Evolutionary conservation across 2,113 vertebrate species (phyloP), one percentile per base, ranked within the genome.

Genomic region (Neoarius graeffei): DNA sequence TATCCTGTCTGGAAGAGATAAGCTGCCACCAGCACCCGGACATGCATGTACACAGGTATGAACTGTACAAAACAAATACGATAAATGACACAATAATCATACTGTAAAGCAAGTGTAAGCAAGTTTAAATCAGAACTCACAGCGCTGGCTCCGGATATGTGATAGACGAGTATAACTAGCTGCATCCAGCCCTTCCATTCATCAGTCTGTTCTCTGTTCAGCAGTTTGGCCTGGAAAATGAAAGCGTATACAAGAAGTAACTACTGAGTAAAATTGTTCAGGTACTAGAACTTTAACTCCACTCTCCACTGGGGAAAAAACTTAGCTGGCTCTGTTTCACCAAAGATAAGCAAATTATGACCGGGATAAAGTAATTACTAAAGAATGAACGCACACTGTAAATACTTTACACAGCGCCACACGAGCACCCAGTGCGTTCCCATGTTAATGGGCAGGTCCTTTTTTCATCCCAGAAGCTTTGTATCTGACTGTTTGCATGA

Each of bases 121-220:
- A 85, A 30, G 27, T 60, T n/a, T 11, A 48, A 69, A 7, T 17
- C 1, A 3, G 3, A 62, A 97, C 98, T 97, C 95, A 99, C 98
- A 88, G 97, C 97, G 84, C 98, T 99, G 89, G 98, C 98, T 94
- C 98, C 98, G 88, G 98, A 99, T 87, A 99, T 96, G 93, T 99
- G 98, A 92, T 99, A 99, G 92, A 99, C 98, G 86, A 99, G 96
- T 93, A 99, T 99, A 89, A 99, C 97, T 83, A 99, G 96, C 89
- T 99, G 98, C 98, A 99, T 99, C 98, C 98, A 99, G 85, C 98
- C 98, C 92, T 99, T 99, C 98, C 98, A 99, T 91, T 99, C 98
- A 89, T 99, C 98, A 0, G 98, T 99, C 91, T 99, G 98, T 85
- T 99, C 98, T 92, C 98, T 95, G 95, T 99, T 99, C 90, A 99